Percentiles rank a stretch among this genome's conserved stretches.
Evolutionary conservation across 2,888 invertebrate species (phyloP).

Genomic region (Exephanes ischioxanthus): DNA sequence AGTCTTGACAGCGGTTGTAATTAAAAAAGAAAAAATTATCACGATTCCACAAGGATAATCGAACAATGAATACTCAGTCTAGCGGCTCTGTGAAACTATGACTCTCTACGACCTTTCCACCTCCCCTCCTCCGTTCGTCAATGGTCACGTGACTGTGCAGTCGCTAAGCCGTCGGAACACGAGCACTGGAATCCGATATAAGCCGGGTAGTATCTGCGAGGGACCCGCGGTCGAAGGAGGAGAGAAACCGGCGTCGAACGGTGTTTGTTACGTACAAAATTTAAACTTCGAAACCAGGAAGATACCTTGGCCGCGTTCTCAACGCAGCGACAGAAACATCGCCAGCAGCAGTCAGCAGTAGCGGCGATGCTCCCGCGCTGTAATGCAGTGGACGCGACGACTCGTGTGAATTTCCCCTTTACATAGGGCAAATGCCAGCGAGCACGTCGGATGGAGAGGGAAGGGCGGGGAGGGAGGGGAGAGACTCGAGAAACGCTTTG

Average conservation of each 20-base stretch:
- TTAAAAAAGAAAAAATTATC: slow-evolving; percentile 10
- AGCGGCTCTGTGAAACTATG: no score
- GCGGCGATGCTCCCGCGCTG: neutral
- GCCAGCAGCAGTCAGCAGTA: slow-evolving; percentile 22
- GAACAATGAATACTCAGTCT: no score
- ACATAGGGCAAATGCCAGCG: slow-evolving; percentile 11
- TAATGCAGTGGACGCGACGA: slow-evolving; percentile 25
- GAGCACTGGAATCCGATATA: no score
- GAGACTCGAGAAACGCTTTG: slow-evolving; percentile 15
- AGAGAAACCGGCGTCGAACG: no score
- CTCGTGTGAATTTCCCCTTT: slow-evolving; percentile 53
- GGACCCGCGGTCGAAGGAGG: no score
- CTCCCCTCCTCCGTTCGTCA: no score
- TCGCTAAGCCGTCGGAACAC: no score
- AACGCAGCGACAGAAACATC: slow-evolving; percentile 34
- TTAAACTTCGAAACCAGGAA: slow-evolving; percentile 80
- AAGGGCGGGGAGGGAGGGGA: slow-evolving; percentile 21
- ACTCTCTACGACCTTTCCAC: no score
- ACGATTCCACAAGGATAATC: no score
- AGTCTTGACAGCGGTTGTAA: slow-evolving; percentile 70
- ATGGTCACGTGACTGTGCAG: no score
- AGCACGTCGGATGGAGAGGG: slow-evolving; percentile 18
- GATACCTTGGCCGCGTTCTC: slow-evolving; percentile 74
- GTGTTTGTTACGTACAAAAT: slow-evolving; percentile 68
- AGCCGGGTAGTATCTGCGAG: no score